Evolutionary conservation across 2,797 vertebrate species (phyloP).

Genomic region (Protonibea diacanthus): DNA sequence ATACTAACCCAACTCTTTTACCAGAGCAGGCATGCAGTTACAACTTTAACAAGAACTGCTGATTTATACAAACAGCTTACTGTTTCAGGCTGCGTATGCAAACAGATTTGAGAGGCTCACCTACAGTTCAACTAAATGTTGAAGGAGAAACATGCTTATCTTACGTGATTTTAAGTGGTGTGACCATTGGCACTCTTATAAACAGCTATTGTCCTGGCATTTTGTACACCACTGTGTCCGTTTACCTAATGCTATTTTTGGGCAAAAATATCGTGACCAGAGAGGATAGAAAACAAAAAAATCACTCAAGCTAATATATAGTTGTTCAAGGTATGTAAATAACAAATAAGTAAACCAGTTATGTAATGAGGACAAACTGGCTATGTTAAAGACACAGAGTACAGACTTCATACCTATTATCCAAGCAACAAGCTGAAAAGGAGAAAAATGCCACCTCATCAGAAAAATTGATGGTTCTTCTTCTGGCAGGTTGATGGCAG

Average conservation of each 20-base stretch:
- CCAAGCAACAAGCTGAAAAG: constrained; percentile 4
- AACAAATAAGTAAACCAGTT: background rate
- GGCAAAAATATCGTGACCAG: background rate
- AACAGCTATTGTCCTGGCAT: background rate
- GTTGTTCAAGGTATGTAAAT: background rate
- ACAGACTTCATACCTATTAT: constrained; percentile 4
- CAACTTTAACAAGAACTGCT: background rate
- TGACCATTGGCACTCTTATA: background rate
- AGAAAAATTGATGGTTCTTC: background rate
- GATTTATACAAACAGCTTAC: background rate
- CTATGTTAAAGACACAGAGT: background rate
- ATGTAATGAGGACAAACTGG: background rate
- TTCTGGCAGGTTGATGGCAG: constrained; percentile 14
- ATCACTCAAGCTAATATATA: background rate
- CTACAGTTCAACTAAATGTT: constrained; percentile 4
- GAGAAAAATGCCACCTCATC: background rate
- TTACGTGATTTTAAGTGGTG: constrained; percentile 7
- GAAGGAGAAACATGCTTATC: constrained; percentile 26
- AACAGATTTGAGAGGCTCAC: constrained; percentile 6
- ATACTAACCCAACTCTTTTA: background rate
- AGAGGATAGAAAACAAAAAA: background rate
- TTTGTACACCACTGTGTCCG: background rate
- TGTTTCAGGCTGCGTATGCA: constrained; percentile 2
- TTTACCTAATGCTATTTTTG: background rate
- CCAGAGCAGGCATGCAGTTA: background rate